Conservation (phyloP, 2,888 invertebrate species). For the Pseudanteris insignis region DNA sequence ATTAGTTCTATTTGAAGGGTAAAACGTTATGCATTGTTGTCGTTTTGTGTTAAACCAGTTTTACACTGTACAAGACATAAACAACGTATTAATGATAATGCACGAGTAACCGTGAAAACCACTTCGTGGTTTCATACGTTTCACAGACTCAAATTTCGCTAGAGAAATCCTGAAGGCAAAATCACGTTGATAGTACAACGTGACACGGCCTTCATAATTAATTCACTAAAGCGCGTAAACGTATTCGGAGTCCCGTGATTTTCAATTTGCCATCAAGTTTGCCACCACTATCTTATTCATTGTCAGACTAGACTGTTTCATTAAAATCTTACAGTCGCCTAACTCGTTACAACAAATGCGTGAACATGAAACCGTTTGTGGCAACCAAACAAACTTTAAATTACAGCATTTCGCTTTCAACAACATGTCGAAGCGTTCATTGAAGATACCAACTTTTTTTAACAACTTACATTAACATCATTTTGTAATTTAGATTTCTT, state of each 20-base stretch:
- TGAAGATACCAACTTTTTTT: too few species aligned
- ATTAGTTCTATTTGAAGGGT: too few species aligned
- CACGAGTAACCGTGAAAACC: slow-evolving; percentile 44
- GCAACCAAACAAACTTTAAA: too few species aligned
- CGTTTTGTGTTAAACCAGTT: too few species aligned
- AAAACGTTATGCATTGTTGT: too few species aligned
- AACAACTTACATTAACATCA: too few species aligned
- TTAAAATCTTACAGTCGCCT: slow-evolving; percentile 31
- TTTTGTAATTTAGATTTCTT: too few species aligned
- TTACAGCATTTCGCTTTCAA: too few species aligned
- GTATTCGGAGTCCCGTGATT: slow-evolving; percentile 31
- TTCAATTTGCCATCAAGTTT: slow-evolving; percentile 26
- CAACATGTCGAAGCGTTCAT: too few species aligned
- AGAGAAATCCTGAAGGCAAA: slow-evolving; percentile 42
- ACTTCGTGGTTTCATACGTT: slow-evolving; percentile 35
- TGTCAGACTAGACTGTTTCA: slow-evolving; percentile 31
- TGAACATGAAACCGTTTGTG: too few species aligned
- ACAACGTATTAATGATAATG: slow-evolving; percentile 46
- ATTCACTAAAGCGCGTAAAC: slow-evolving; percentile 40
- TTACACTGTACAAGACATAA: too few species aligned
- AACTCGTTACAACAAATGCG: slow-evolving; percentile 11
- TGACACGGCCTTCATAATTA: slow-evolving; percentile 37
- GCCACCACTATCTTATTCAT: slow-evolving; percentile 31
- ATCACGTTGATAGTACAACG: slow-evolving; percentile 42
- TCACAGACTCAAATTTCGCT: slow-evolving; percentile 37